Percentiles rank a stretch among this genome's conserved stretches.
Conservation (phyloP, 1,140 invertebrate species). For the Belonocnema kinseyi region DNA sequence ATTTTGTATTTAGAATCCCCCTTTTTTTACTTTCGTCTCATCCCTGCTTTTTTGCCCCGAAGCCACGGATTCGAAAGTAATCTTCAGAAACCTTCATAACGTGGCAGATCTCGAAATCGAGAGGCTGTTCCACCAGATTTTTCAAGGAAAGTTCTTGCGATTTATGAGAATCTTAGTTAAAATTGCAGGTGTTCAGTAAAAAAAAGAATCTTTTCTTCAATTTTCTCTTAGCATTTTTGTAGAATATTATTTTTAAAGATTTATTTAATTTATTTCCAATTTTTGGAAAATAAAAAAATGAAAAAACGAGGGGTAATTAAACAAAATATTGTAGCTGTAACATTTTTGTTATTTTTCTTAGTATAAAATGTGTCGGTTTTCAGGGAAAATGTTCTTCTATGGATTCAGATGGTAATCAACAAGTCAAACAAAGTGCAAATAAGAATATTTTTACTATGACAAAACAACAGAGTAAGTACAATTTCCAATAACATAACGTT, state of each 20-base stretch:
- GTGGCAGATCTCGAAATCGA: slow-evolving; percentile 6
- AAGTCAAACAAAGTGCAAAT: not conserved
- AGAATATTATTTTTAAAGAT: not conserved
- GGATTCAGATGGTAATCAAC: not conserved
- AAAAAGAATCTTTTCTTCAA: too few species aligned
- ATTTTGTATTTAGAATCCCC: not conserved
- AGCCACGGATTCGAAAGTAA: too few species aligned
- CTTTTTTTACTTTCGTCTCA: not conserved
- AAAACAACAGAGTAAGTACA: slow-evolving; percentile 23
- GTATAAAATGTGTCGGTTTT: not conserved
- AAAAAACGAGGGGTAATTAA: not conserved
- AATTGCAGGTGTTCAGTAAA: too few species aligned
- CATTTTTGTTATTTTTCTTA: not conserved
- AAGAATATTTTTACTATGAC: slow-evolving; percentile 8
- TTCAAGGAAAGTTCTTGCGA: too few species aligned
- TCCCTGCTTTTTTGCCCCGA: too few species aligned
- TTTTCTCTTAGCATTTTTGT: not conserved
- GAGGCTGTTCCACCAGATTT: too few species aligned
- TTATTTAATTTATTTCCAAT: not conserved
- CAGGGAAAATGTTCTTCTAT: not conserved
- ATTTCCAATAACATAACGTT: not conserved
- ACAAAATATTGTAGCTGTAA: not conserved
- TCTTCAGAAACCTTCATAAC: not conserved
- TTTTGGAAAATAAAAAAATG: not conserved
- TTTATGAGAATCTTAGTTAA: too few species aligned